A percentile compares a stretch with the other conserved stretches of the same genome.
Conservation (phyloP, 2,888 invertebrate species). For the Myopa tessellatipennis region DNA sequence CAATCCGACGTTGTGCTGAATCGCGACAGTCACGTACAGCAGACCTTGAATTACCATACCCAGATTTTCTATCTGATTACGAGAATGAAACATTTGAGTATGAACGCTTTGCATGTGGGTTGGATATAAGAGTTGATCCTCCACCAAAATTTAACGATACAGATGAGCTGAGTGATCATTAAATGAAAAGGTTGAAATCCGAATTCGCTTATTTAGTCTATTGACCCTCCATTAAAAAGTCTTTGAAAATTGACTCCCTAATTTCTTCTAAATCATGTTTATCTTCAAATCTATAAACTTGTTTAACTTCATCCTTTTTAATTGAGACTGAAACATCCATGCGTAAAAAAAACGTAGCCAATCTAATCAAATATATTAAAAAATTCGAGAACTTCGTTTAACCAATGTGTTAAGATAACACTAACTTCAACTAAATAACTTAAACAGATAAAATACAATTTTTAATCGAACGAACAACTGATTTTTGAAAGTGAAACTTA, state of each 20-base stretch:
- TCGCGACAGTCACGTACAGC: conserved; percentile 54
- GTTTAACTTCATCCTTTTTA: conserved; percentile 56
- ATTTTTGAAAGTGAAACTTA: neutral
- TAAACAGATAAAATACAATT: neutral
- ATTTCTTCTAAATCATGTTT: neutral
- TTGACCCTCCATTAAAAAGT: too few relatives aligned
- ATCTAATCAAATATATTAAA: too few relatives aligned
- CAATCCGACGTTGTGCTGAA: conserved; percentile 54
- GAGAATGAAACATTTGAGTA: conserved; percentile 72
- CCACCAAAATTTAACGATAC: conserved; percentile 83
- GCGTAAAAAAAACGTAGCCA: too few relatives aligned
- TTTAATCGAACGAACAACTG: neutral
- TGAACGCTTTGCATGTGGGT: conserved; percentile 78
- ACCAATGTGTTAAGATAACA: too few relatives aligned
- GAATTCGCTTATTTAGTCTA: too few relatives aligned
- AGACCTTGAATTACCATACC: conserved; percentile 70
- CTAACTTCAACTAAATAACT: neutral
- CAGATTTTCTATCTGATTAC: conserved; percentile 69
- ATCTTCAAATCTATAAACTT: neutral
- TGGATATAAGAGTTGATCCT: conserved; percentile 81
- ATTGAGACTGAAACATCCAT: conserved; percentile 57
- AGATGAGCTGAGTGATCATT: conserved; percentile 70
- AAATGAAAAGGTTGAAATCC: conserved; percentile 37
- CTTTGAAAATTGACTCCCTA: neutral
- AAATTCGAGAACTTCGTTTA: neutral